Conservation (phyloP, 2,113 vertebrate genomes). For the Sterrhoptilus dennistouni region DNA sequence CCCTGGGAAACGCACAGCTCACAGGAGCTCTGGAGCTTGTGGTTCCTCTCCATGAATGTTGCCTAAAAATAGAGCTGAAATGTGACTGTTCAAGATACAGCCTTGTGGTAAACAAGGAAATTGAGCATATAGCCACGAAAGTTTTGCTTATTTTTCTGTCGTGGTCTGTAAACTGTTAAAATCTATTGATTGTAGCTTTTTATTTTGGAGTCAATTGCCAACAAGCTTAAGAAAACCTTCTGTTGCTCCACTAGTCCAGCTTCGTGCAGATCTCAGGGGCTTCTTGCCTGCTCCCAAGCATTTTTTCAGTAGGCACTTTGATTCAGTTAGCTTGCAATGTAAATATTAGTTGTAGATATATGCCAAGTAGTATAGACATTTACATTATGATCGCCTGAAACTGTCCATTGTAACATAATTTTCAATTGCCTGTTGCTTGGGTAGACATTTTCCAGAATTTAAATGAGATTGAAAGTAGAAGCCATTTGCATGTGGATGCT, state of each 20-base stretch:
- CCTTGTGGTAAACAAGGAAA: slow-evolving; percentile 23
- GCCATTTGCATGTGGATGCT: background rate
- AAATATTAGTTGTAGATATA: background rate
- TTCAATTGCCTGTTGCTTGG: background rate
- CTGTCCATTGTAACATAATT: background rate
- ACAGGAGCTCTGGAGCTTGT: background rate
- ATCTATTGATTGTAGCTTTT: background rate
- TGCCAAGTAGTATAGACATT: background rate
- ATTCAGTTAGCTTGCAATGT: background rate
- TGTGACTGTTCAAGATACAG: slow-evolving; percentile 2
- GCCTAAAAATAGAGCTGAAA: slow-evolving; percentile 47
- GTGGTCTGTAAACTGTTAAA: background rate
- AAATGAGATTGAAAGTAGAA: background rate
- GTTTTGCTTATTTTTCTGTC: background rate
- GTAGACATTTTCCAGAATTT: background rate
- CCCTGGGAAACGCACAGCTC: background rate
- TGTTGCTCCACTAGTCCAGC: background rate
- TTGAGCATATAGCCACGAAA: background rate
- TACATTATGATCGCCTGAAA: background rate
- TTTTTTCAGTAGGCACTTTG: background rate
- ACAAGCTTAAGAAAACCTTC: background rate
- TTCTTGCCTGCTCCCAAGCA: background rate
- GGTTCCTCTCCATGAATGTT: background rate
- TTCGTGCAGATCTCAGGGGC: background rate
- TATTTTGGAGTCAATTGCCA: background rate